Evolutionary conservation across 2,888 invertebrate species (phyloP).

Genomic region (Parnassius glacialis): DNA sequence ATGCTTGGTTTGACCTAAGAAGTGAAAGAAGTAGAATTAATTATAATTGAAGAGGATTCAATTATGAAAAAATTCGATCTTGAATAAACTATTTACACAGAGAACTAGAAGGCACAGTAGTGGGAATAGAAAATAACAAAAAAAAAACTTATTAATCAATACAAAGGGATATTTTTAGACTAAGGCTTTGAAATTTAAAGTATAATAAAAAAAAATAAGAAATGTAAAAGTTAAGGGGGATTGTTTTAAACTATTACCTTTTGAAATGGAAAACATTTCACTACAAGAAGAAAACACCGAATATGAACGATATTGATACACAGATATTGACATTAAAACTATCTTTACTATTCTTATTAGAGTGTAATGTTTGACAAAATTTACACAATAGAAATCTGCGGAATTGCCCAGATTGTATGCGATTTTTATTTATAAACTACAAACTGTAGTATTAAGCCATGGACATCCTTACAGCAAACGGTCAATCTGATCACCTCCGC

Average conservation of each 20-base stretch:
- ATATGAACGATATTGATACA: slow-evolving; percentile 47
- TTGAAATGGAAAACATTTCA: slow-evolving; percentile 36
- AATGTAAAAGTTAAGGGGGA: slow-evolving; percentile 13
- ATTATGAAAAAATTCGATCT: slow-evolving; percentile 23
- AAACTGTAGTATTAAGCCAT: slow-evolving; percentile 12
- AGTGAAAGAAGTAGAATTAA: slow-evolving; percentile 34
- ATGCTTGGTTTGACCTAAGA: slow-evolving; percentile 5
- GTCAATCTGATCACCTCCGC: slow-evolving; percentile 58
- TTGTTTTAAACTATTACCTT: slow-evolving; percentile 29
- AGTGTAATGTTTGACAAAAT: slow-evolving; percentile 49
- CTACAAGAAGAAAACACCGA: slow-evolving; percentile 47
- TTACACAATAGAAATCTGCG: slow-evolving; percentile 47
- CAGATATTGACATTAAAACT: slow-evolving; percentile 48
- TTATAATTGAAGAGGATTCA: slow-evolving; percentile 24
- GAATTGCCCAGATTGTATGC: slow-evolving; percentile 52
- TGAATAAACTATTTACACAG: slow-evolving; percentile 59
- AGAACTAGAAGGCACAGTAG: slow-evolving; percentile 78
- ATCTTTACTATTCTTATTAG: slow-evolving; percentile 44
- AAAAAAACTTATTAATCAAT: slow-evolving; percentile 15
- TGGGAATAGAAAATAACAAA: slow-evolving; percentile 41
- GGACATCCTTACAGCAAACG: slow-evolving; percentile 14
- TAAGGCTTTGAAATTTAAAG: background rate
- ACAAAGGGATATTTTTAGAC: background rate
- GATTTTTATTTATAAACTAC: background rate
- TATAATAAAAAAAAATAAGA: background rate